Evolutionary conservation across 2,113 vertebrate species (phyloP).

Genomic region (Cryptomyrus ogoouensis): DNA sequence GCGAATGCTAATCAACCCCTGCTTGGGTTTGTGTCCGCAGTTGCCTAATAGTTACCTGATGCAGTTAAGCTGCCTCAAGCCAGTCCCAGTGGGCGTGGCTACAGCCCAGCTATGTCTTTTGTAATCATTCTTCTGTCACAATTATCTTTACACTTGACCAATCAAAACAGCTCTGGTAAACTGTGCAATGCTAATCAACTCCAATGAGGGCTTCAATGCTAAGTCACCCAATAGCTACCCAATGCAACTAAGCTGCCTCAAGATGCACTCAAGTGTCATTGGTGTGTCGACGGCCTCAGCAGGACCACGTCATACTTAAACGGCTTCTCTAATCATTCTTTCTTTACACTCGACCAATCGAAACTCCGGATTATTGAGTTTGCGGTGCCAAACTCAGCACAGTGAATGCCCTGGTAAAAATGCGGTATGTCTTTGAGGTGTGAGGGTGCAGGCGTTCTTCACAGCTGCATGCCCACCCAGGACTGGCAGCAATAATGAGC

Average conservation of each 20-base stretch:
- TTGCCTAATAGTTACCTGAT: neutral
- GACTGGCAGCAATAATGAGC: neutral
- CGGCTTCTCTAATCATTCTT: neutral
- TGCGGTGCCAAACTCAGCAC: neutral
- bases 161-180: neutral
- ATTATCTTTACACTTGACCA: neutral
- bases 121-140: neutral
- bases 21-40: neutral
- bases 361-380: neutral
- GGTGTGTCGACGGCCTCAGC: neutral
- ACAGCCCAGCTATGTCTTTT: neutral
- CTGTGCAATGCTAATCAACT: neutral
- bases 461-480: neutral
- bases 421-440: neutral
- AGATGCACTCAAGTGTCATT: neutral
- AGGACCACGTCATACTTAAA: neutral
- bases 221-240: neutral
- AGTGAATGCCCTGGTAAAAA: neutral
- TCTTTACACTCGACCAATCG: neutral
- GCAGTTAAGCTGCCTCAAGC: neutral
- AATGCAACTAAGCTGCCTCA: neutral
- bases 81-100: neutral
- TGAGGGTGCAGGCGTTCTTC: neutral
- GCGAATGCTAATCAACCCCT: neutral
- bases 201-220: neutral